Percentiles rank a stretch among this genome's conserved stretches.
These are phyloP conservation scores for Pollenia angustigena DNA, from an alignment of 2,888 invertebrate genomes.

Conservation along the genomic window DNA sequence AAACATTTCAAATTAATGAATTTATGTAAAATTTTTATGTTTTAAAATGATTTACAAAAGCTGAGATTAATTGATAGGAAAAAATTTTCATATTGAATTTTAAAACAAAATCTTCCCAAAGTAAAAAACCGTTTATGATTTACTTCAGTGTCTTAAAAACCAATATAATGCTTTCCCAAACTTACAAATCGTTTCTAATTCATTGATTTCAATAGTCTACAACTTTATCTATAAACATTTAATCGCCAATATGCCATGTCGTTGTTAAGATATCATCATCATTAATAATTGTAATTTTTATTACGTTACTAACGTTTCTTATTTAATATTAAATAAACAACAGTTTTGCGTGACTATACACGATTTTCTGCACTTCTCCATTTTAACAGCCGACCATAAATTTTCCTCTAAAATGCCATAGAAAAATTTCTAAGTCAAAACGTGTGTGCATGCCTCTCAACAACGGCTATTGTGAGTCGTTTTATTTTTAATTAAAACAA, in stretches of 20 bases:
- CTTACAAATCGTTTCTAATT: no score
- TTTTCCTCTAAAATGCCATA: neutral
- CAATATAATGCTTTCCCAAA: no score
- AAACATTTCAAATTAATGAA: no score
- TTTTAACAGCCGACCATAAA: neutral
- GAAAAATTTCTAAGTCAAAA: neutral
- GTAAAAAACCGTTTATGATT: no score
- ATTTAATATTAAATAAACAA: neutral
- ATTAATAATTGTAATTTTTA: neutral
- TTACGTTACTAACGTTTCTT: neutral
- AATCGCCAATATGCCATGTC: neutral
- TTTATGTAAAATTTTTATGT: no score
- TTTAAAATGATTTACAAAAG: neutral
- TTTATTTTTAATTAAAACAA: conserved; percentile 34
- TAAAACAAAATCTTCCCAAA: no score
- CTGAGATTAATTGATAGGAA: neutral
- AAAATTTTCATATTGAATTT: neutral
- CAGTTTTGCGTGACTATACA: conserved; percentile 58
- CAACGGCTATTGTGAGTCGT: neutral
- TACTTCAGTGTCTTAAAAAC: no score
- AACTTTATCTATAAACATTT: neutral
- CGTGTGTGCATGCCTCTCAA: neutral
- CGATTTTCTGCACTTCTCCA: conserved; percentile 31
- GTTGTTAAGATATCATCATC: neutral
- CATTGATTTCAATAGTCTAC: neutral